phyloP scores from a whole-genome alignment of 2,113 vertebrate species.

The Fukomys damarensis region DNA sequence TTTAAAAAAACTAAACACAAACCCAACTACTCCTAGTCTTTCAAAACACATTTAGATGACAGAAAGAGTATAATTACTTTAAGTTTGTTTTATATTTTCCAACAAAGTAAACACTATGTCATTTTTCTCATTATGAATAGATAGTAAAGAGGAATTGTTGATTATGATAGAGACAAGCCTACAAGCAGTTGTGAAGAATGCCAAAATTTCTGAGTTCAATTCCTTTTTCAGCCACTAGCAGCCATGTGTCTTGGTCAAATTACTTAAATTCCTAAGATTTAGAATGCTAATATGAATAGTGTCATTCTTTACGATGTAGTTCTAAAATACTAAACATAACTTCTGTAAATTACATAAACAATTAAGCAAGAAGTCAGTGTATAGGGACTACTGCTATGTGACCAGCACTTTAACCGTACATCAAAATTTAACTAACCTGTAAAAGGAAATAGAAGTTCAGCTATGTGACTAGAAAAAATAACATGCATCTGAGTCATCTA shows the following conservation, averaged over 20 bases:
- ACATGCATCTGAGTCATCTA: not conserved
- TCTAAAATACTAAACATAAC: not conserved
- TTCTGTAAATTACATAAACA: not conserved
- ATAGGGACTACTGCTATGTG: not conserved
- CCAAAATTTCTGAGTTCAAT: not conserved
- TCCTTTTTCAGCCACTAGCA: not conserved
- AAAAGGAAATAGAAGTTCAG: not conserved
- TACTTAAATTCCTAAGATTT: not conserved
- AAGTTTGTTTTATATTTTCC: not conserved
- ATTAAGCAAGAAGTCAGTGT: not conserved
- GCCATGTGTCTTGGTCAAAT: not conserved
- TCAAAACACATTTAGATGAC: not conserved
- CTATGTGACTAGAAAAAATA: not conserved
- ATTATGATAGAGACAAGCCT: not conserved
- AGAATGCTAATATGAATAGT: not conserved
- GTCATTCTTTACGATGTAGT: not conserved
- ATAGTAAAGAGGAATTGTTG: not conserved
- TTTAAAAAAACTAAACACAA: conserved; percentile 17
- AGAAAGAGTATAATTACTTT: not conserved
- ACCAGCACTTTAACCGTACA: not conserved
- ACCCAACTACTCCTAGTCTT: not conserved
- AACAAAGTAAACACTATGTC: not conserved
- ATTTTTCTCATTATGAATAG: not conserved
- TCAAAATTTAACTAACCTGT: not conserved
- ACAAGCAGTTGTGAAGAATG: not conserved